These are phyloP conservation scores for Zygogramma bicolorata DNA, from an alignment of 2,888 invertebrate genomes.

Conservation along the genomic window DNA sequence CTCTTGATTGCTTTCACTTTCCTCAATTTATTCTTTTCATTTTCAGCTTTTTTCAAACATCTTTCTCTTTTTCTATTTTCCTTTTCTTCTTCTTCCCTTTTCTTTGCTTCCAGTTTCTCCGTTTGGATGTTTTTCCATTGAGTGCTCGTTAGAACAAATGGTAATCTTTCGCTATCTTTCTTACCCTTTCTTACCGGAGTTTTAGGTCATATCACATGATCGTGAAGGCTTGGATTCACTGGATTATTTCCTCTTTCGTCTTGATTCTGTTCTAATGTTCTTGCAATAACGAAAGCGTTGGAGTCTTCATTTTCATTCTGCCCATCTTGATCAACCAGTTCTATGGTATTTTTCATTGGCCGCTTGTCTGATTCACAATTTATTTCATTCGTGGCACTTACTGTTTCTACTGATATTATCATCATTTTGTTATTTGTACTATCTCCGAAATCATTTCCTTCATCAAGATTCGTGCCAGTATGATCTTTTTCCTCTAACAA, in stretches of 20 bases:
- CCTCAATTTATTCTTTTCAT: not conserved
- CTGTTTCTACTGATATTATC: constrained; percentile 4
- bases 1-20: not conserved
- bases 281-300: not conserved
- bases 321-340: not conserved
- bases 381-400: not conserved
- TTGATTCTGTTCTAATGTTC: not conserved
- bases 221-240: not conserved
- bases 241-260: not conserved
- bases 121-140: constrained; percentile 20
- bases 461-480: not conserved
- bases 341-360: not conserved
- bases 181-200: constrained; percentile 27
- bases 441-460: not conserved
- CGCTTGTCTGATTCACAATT: not conserved
- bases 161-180: constrained; percentile 23
- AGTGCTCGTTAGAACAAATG: constrained; percentile 24
- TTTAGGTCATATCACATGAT: constrained; percentile 24
- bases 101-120: constrained; percentile 1
- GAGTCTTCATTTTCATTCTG: not conserved
- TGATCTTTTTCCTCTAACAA: not conserved
- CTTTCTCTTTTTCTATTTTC: constrained; percentile 1
- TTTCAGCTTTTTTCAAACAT: constrained; percentile 7
- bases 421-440: not conserved
- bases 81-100: not conserved